phyloP scores from a whole-genome alignment of 2,113 vertebrate species.

The Thalassarche chlororhynchos region DNA sequence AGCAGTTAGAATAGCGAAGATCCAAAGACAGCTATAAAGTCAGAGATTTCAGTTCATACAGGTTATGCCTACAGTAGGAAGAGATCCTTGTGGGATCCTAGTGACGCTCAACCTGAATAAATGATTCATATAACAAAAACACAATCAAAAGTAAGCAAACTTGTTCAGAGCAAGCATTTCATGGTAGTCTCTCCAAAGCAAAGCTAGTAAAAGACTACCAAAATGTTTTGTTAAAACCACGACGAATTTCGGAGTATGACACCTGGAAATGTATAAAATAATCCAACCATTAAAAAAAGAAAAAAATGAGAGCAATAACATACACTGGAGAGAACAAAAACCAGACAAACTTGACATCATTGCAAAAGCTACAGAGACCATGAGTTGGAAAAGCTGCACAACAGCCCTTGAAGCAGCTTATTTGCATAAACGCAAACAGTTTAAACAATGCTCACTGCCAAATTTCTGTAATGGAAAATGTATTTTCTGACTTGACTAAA shows the following conservation, averaged over 20 bases:
- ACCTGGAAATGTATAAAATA: not conserved
- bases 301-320: accelerated
- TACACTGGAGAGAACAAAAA: not conserved
- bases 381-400: not conserved
- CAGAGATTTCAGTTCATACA: not conserved
- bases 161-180: not conserved
- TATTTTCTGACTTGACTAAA: not conserved
- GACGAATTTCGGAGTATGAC: not conserved
- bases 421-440: not conserved
- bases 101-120: not conserved
- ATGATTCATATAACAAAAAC: not conserved
- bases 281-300: not conserved
- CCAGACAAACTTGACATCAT: not conserved
- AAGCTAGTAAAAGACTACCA: not conserved
- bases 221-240: not conserved
- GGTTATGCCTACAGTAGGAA: not conserved
- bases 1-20: accelerated
- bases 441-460: not conserved
- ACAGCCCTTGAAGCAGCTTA: not conserved
- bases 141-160: not conserved
- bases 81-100: not conserved
- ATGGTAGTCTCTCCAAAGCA: not conserved
- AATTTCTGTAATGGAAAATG: not conserved
- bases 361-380: not conserved
- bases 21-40: not conserved